Percentiles rank a stretch among this genome's conserved stretches.
Evolutionary conservation across 2,888 invertebrate species (phyloP).

Genomic region (Dasysyrphus albostriatus): DNA sequence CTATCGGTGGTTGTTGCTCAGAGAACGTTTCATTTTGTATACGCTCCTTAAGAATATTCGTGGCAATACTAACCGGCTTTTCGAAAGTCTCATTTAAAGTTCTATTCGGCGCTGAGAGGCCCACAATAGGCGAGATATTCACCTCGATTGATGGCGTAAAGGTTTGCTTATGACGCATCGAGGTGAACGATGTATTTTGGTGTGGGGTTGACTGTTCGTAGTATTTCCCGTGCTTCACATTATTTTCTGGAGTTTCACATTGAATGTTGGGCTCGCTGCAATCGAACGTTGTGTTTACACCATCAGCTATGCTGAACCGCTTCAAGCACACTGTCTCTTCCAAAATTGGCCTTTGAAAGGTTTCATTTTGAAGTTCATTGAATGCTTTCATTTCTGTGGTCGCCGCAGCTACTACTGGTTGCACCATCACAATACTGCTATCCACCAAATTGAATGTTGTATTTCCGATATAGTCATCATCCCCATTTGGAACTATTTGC

Average conservation of each 20-base stretch:
- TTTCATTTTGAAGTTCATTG: constrained; percentile 72
- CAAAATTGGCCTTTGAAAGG: constrained; percentile 77
- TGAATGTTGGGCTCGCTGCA: constrained; percentile 74
- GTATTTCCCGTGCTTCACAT: constrained; percentile 77
- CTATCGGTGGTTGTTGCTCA: constrained; percentile 18
- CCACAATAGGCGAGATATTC: constrained; percentile 81
- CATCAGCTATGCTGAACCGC: constrained; percentile 61
- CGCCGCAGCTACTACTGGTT: constrained; percentile 41
- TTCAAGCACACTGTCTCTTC: constrained; percentile 79
- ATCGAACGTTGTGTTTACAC: constrained; percentile 77
- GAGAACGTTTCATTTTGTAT: constrained; percentile 60
- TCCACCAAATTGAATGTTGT: constrained; percentile 82
- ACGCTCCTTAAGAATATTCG: constrained; percentile 65
- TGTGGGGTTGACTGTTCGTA: constrained; percentile 81
- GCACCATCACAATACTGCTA: constrained; percentile 77
- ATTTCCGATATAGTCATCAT: constrained; percentile 81
- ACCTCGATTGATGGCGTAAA: constrained; percentile 80
- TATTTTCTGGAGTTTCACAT: constrained; percentile 81
- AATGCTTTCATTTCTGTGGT: constrained; percentile 42
- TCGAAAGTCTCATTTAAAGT: constrained; percentile 79
- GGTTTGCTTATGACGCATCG: constrained; percentile 77
- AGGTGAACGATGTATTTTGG: constrained; percentile 73
- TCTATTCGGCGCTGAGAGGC: constrained; percentile 56
- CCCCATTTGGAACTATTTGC: constrained; percentile 56
- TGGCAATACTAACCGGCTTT: constrained; percentile 53